A percentile compares a stretch with the other conserved stretches of the same genome.
These are phyloP conservation scores for Drosophila mimica DNA, from an alignment of 2,888 invertebrate species.

Conservation along the genomic window DNA sequence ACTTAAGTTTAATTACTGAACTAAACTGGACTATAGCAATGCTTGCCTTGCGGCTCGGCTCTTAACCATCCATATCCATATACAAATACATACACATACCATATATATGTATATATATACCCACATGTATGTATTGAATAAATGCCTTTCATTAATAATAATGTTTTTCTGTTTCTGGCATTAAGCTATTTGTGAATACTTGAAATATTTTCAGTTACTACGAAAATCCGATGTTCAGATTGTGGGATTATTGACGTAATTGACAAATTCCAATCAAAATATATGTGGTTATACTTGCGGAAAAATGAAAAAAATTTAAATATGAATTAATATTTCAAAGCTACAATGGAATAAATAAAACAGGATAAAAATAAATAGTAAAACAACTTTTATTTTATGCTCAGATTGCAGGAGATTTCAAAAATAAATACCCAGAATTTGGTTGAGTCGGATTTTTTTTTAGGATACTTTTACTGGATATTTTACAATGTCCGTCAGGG, in stretches of 20 bases:
- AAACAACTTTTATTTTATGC: too few relatives aligned
- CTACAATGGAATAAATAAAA: not conserved
- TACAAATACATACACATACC: not conserved
- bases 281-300: too few relatives aligned
- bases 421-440: not conserved
- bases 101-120: not conserved
- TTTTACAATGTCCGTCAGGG: too few relatives aligned
- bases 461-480: not conserved
- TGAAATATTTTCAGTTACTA: not conserved
- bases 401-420: not conserved
- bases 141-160: conserved; percentile 7
- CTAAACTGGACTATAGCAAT: conserved; percentile 15
- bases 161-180: conserved; percentile 3
- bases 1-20: conserved; percentile 72
- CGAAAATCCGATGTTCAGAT: not conserved
- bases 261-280: not conserved
- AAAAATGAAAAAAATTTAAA: not conserved
- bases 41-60: conserved; percentile 18
- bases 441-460: not conserved
- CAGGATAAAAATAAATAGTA: not conserved
- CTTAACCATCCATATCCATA: conserved; percentile 3
- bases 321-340: not conserved
- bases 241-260: not conserved
- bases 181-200: conserved; percentile 1
- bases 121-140: not conserved